Evolutionary conservation across 2,888 invertebrate genomes (phyloP).

Genomic region (Theristus sp.): DNA sequence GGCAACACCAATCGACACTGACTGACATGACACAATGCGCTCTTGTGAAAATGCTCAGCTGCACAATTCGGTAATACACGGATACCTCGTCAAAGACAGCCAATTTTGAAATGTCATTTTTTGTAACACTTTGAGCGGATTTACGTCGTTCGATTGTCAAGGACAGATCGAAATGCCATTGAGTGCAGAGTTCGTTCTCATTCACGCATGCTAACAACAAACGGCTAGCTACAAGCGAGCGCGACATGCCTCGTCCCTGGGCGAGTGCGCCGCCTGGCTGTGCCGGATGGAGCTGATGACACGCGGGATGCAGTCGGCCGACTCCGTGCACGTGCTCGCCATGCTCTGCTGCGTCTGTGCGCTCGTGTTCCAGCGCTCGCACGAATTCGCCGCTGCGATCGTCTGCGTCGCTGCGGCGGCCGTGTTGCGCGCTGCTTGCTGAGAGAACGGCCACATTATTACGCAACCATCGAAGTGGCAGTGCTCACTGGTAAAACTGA

Average conservation of each 20-base stretch:
- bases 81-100: too few species aligned
- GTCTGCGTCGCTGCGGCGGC: conserved; percentile 32
- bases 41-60: too few species aligned
- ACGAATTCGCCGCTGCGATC: conserved; percentile 58
- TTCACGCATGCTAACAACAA: too few species aligned
- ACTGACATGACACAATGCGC: too few species aligned
- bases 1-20: too few species aligned
- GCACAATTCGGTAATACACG: too few species aligned
- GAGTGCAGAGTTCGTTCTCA: too few species aligned
- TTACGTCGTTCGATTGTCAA: too few species aligned
- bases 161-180: too few species aligned
- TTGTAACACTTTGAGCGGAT: too few species aligned
- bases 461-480: conserved; percentile 7
- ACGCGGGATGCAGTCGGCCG: conserved; percentile 32
- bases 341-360: conserved; percentile 41
- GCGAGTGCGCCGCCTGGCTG: conserved; percentile 11
- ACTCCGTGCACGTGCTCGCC: conserved; percentile 31
- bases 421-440: conserved; percentile 23
- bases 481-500: background rate
- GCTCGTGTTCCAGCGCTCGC: conserved; percentile 53
- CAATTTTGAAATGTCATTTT: too few species aligned
- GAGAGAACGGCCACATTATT: conserved; percentile 15
- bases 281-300: conserved; percentile 27
- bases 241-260: conserved; percentile 16
- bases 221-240: too few species aligned